Percentiles rank a stretch among this genome's conserved stretches.
Conservation (phyloP, 2,797 vertebrate genomes). For the Telmatherina bonti region DNA sequence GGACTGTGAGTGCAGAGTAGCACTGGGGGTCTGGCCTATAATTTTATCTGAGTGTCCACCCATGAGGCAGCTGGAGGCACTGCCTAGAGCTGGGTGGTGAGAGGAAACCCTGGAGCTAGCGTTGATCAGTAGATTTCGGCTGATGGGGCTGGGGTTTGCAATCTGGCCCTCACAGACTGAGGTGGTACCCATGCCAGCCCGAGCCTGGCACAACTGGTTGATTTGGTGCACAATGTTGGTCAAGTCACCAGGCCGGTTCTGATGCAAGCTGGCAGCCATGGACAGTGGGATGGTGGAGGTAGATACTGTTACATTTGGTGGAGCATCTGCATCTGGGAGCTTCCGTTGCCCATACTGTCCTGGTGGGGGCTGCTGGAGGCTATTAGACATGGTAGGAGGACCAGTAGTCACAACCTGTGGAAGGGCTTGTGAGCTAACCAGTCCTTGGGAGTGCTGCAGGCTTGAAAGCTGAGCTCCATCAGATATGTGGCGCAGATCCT, state of each 20-base stretch:
- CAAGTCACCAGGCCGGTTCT: conserved; percentile 89
- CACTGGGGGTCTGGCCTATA: conserved; percentile 44
- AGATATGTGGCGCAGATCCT: conserved; percentile 87
- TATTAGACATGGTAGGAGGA: conserved; percentile 53
- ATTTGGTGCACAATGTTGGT: conserved; percentile 98
- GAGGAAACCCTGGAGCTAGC: conserved; percentile 95
- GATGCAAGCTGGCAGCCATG: conserved; percentile 87
- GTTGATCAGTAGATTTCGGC: conserved; percentile 97
- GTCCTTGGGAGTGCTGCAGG: conserved; percentile 85
- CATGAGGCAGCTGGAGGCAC: conserved; percentile 89
- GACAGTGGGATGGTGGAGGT: conserved; percentile 92
- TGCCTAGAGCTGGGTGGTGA: conserved; percentile 81
- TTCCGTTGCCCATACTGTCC: conserved; percentile 78
- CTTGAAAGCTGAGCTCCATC: conserved; percentile 82
- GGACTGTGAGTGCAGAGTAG: conserved; percentile 79
- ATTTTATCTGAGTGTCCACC: conserved; percentile 74
- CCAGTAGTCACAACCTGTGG: conserved; percentile 65
- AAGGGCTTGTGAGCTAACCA: conserved; percentile 70
- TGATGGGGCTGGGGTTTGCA: conserved; percentile 94
- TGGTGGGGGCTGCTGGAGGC: conserved; percentile 65
- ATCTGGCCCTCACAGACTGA: conserved; percentile 87
- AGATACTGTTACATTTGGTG: conserved; percentile 91
- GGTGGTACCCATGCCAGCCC: conserved; percentile 86
- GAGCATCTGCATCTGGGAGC: conserved; percentile 82
- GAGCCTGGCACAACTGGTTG: conserved; percentile 96